phyloP scores from a whole-genome alignment of 2,797 vertebrate genomes.

The Intellagama lesueurii region DNA sequence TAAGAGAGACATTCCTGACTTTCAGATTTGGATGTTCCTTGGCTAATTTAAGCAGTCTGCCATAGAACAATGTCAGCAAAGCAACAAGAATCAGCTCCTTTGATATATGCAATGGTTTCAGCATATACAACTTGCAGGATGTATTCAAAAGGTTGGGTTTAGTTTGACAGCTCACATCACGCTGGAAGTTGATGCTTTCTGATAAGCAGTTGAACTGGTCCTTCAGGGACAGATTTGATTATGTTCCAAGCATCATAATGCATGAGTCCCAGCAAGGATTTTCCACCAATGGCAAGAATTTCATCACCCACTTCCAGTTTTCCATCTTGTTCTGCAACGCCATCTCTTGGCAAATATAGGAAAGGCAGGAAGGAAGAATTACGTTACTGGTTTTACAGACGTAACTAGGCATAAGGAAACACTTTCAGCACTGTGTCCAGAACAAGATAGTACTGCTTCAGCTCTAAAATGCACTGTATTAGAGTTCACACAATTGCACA shows the following conservation, averaged over 20 bases:
- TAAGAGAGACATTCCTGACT: constrained; percentile 7
- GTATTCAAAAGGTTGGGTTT: not conserved
- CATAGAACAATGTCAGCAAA: constrained; percentile 49
- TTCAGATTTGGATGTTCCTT: constrained; percentile 42
- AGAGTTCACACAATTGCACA: not conserved
- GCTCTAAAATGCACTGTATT: not conserved
- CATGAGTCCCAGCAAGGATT: constrained; percentile 88
- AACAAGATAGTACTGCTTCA: not conserved
- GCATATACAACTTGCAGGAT: constrained; percentile 17
- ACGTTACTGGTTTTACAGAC: too few relatives aligned
- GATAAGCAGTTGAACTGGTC: constrained; percentile 87
- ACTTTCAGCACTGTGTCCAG: too few relatives aligned
- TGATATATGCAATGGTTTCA: constrained; percentile 55
- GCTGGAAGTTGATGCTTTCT: constrained; percentile 83
- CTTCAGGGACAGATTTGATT: constrained; percentile 88
- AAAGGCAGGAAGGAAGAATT: not conserved
- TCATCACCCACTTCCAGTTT: constrained; percentile 89
- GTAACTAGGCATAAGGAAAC: too few relatives aligned
- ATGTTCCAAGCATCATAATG: constrained; percentile 94
- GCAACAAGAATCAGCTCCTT: constrained; percentile 60
- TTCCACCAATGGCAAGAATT: constrained; percentile 89
- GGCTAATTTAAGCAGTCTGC: constrained; percentile 59
- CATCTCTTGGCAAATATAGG: constrained; percentile 78
- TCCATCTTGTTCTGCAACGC: constrained; percentile 88
- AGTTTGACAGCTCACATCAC: constrained; percentile 63